A percentile compares a stretch with the other conserved stretches of the same genome.
Conservation (phyloP, 2,113 vertebrate genomes). For the Psophia crepitans region DNA sequence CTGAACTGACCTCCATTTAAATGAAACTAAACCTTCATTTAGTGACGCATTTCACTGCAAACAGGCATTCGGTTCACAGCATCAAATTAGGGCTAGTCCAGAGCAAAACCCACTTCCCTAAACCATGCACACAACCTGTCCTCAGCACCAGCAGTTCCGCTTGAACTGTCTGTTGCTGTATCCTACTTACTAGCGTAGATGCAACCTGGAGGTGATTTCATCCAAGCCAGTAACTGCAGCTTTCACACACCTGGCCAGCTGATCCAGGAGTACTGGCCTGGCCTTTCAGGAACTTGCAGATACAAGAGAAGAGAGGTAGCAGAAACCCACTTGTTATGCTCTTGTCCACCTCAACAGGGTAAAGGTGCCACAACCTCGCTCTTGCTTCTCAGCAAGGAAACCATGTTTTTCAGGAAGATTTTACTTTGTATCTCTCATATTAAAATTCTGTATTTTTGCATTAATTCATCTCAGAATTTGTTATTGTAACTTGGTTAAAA, state of each 20-base stretch:
- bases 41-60: background rate
- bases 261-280: background rate
- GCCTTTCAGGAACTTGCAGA: background rate
- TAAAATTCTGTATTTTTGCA: background rate
- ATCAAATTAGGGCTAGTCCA: background rate
- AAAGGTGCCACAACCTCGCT: background rate
- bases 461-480: background rate
- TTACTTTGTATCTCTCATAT: background rate
- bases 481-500: background rate
- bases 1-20: background rate
- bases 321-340: background rate
- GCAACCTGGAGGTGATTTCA: background rate
- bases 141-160: background rate
- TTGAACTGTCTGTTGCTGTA: background rate
- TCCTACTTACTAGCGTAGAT: accelerated
- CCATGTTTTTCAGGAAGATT: background rate
- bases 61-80: background rate
- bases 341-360: background rate
- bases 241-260: background rate
- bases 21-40: background rate
- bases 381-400: background rate
- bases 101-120: background rate
- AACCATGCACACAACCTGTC: background rate
- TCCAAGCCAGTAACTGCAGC: background rate
- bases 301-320: background rate